Conservation (phyloP, 2,797 vertebrate genomes). For the Coranthus polyacanthus region DNA sequence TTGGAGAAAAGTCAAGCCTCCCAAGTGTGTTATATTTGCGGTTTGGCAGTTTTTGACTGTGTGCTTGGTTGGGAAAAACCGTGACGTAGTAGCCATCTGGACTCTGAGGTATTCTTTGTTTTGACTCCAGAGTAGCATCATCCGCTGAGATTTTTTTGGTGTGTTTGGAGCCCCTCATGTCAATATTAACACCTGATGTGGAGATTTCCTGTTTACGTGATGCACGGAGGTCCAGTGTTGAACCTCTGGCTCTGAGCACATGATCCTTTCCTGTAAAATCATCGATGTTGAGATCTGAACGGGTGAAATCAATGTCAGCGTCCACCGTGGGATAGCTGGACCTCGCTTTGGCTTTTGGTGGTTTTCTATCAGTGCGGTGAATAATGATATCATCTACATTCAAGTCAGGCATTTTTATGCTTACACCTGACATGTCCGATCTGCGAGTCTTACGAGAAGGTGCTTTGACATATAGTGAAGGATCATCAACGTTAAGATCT, state of each 20-base stretch:
- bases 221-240: slow-evolving; percentile 27
- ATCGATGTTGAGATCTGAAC: slow-evolving; percentile 76
- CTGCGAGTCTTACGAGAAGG: slow-evolving; percentile 43
- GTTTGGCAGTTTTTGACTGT: slow-evolving; percentile 49
- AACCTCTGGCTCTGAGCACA: slow-evolving; percentile 65
- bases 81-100: slow-evolving; percentile 66
- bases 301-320: slow-evolving; percentile 43
- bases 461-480: slow-evolving; percentile 40
- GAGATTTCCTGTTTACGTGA: slow-evolving; percentile 15
- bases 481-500: slow-evolving; percentile 56
- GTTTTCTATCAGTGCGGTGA: slow-evolving; percentile 13
- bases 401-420: slow-evolving; percentile 58
- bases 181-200: slow-evolving; percentile 1
- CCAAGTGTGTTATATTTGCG: slow-evolving; percentile 66
- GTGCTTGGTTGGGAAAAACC: slow-evolving; percentile 57
- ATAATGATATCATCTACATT: slow-evolving; percentile 61
- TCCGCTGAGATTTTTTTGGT: slow-evolving; percentile 9
- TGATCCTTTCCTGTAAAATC: slow-evolving; percentile 76
- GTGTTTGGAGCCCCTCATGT: slow-evolving; percentile 27
- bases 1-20: slow-evolving; percentile 49
- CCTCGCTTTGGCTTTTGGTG: slow-evolving; percentile 23
- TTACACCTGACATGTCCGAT: slow-evolving; percentile 40
- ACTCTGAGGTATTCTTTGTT: slow-evolving; percentile 6
- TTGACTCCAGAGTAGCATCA: slow-evolving; percentile 21
- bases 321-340: slow-evolving; percentile 45